Conservation (phyloP, 92 coral and sea anemone species). For the Nematostella vectensis region DNA sequence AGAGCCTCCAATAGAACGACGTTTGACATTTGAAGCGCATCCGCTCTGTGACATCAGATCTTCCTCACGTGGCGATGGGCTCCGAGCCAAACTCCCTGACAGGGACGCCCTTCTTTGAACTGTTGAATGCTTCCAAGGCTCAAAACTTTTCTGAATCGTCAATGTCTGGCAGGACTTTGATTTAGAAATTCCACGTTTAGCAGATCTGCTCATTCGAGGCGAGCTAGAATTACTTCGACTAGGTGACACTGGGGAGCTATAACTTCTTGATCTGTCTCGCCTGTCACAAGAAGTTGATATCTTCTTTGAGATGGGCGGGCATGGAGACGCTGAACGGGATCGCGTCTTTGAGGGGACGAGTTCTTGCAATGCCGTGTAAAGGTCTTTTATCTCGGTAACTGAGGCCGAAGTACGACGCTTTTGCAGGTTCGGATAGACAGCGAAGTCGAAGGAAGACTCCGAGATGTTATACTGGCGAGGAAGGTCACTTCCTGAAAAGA, state of each 20-base stretch:
- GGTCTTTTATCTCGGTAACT: constrained; percentile 51
- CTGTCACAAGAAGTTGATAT: not conserved
- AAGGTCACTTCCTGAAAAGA: no score
- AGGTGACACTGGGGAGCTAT: not conserved
- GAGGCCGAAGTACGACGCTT: constrained; percentile 71
- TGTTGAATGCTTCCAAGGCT: not conserved
- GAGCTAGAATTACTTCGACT: not conserved
- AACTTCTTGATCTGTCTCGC: not conserved
- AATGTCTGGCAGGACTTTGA: constrained; percentile 3
- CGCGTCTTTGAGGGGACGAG: constrained; percentile 53
- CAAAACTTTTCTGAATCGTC: not conserved
- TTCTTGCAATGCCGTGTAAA: constrained; percentile 66
- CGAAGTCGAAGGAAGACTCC: no score
- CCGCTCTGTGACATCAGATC: not conserved
- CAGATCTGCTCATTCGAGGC: not conserved
- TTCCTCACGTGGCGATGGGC: not conserved
- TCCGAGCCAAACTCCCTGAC: not conserved
- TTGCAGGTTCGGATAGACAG: no score
- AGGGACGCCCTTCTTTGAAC: not conserved
- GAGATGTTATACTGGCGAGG: no score
- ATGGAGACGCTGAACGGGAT: constrained; percentile 1
- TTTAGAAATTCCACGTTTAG: not conserved
- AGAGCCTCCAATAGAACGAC: constrained; percentile 28
- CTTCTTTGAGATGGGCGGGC: not conserved
- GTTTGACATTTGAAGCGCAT: constrained; percentile 3